These are phyloP conservation scores for Celastrina argiolus DNA, from an alignment of 2,888 invertebrate genomes.

Conservation along the genomic window DNA sequence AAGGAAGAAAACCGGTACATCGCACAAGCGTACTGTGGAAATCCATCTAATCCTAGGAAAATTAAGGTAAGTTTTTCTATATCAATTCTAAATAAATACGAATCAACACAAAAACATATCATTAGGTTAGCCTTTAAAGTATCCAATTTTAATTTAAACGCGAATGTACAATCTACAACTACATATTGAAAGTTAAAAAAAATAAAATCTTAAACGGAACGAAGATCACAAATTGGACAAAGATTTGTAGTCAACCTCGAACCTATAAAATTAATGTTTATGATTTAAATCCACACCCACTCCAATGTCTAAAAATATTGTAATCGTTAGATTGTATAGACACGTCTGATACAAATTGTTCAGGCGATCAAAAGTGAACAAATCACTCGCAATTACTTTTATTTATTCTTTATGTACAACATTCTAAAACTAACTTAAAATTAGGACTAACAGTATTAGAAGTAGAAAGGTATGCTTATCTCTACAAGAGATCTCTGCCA, in stretches of 20 bases:
- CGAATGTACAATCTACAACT: too few relatives aligned
- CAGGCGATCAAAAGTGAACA: neutral
- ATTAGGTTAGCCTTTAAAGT: too few relatives aligned
- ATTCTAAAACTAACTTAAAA: too few relatives aligned
- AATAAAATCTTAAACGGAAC: neutral
- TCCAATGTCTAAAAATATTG: neutral
- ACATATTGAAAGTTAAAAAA: neutral
- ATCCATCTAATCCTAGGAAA: constrained; percentile 25
- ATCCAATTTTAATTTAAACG: too few relatives aligned
- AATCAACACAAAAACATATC: too few relatives aligned
- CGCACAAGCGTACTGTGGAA: constrained; percentile 38
- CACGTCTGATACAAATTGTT: neutral
- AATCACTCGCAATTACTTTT: neutral
- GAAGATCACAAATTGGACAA: neutral
- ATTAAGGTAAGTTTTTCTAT: constrained; percentile 32
- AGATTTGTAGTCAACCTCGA: neutral
- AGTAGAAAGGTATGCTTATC: too few relatives aligned
- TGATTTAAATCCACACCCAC: neutral
- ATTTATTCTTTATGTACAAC: too few relatives aligned
- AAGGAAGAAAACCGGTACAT: constrained; percentile 35
- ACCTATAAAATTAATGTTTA: neutral
- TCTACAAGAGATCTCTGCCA: too few relatives aligned
- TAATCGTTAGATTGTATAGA: neutral
- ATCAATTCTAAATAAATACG: too few relatives aligned
- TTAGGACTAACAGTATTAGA: too few relatives aligned